phyloP scores from a whole-genome alignment of 2,113 vertebrate species.

The Phalacrocorax aristotelis region DNA sequence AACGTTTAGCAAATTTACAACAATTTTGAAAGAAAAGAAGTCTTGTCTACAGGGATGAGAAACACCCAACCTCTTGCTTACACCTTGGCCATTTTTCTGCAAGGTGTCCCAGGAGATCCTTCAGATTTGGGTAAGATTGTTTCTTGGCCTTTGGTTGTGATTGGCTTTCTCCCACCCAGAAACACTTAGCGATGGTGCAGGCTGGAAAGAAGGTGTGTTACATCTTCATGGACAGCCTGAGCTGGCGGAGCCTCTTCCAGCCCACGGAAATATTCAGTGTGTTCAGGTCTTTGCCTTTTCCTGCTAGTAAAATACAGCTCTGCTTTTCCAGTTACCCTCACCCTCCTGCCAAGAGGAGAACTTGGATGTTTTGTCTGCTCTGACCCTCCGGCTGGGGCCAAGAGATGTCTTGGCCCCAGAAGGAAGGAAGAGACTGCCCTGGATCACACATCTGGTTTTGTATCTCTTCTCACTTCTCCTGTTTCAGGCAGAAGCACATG shows the following conservation, averaged over 20 bases:
- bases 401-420: not conserved
- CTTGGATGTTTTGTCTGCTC: conserved; percentile 12
- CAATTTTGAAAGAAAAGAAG: not conserved
- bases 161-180: not conserved
- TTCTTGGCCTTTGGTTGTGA: not conserved
- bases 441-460: not conserved
- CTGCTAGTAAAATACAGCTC: not conserved
- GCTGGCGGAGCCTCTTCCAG: not conserved
- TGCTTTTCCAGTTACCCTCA: not conserved
- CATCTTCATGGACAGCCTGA: not conserved
- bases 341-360: not conserved
- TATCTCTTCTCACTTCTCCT: not conserved
- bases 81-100: not conserved
- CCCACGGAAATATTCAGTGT: not conserved
- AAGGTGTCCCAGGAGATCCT: not conserved
- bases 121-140: not conserved
- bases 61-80: not conserved
- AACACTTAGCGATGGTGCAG: rapidly evolving
- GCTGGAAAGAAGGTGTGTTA: not conserved
- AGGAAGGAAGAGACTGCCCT: not conserved
- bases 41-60: not conserved
- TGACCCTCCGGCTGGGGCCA: not conserved
- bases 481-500: conserved; percentile 23
- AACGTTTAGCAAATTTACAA: not conserved
- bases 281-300: not conserved